Percentiles rank a stretch among this genome's conserved stretches.
phyloP scores from a whole-genome alignment of 2,888 invertebrate genomes.

The Oxytorus armatus region DNA sequence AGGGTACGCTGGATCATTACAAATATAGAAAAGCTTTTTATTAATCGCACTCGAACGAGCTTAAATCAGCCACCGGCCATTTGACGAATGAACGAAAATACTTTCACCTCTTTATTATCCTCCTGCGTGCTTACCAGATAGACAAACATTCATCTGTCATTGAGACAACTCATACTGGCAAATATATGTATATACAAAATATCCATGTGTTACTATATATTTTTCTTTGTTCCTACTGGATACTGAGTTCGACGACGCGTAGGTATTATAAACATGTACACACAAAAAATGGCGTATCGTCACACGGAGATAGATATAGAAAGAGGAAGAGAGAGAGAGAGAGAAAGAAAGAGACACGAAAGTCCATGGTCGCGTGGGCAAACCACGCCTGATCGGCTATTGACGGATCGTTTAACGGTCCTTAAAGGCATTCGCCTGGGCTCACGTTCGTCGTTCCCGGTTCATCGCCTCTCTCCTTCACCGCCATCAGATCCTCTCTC shows the following conservation, averaged over 20 bases:
- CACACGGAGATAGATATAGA: conserved; percentile 25
- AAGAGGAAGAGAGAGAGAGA: conserved; percentile 1
- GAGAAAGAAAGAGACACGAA: conserved; percentile 1
- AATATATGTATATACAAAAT: no score
- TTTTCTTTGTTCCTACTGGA: background rate
- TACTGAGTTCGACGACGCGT: conserved; percentile 14
- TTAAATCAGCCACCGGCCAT: no score
- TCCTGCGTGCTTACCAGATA: no score
- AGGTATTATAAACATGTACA: conserved; percentile 28
- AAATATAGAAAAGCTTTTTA: no score
- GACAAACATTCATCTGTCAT: no score
- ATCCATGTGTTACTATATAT: background rate
- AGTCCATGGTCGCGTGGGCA: conserved; percentile 62
- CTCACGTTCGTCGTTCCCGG: conserved; percentile 62
- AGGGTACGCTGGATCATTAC: no score
- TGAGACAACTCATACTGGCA: no score
- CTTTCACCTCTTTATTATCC: no score
- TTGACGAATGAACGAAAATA: no score
- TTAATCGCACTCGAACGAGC: no score
- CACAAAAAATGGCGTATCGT: conserved; percentile 54
- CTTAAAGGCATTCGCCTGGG: conserved; percentile 69
- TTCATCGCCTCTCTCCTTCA: conserved; percentile 41
- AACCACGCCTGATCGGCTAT: conserved; percentile 69
- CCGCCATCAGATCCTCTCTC: conserved; percentile 14
- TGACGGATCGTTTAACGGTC: conserved; percentile 71